Percentiles rank a stretch among this genome's conserved stretches.
Evolutionary conservation across 23 tunicate species (phyloP).

Genomic region (Styela plicata): DNA sequence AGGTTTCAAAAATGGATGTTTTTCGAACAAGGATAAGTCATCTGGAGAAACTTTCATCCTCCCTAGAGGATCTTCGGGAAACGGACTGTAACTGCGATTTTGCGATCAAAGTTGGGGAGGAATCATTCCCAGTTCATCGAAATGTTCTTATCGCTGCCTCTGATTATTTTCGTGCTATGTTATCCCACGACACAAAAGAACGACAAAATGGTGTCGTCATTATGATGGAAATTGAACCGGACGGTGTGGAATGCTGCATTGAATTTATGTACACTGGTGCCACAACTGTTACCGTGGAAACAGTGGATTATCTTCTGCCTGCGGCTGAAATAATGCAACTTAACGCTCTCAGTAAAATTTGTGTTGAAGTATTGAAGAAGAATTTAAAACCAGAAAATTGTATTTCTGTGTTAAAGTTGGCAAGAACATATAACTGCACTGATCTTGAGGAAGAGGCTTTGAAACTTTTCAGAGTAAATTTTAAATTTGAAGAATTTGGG

Average conservation of each 20-base stretch:
- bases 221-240: conserved; percentile 28
- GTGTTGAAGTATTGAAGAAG: not conserved
- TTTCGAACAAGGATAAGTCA: no score
- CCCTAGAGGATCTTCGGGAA: no score
- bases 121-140: conserved; percentile 17
- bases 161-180: conserved; percentile 34
- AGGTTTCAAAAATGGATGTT: no score
- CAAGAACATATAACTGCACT: not conserved
- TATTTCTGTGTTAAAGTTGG: not conserved
- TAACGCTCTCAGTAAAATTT: not conserved
- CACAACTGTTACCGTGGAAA: not conserved
- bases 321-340: not conserved
- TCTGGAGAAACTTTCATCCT: no score
- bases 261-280: conserved; percentile 36
- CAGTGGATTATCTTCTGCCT: not conserved
- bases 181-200: conserved; percentile 12
- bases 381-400: not conserved
- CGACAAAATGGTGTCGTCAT: conserved; percentile 1
- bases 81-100: not conserved
- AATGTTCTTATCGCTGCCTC: conserved; percentile 29
- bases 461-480: not conserved
- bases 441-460: not conserved
- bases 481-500: not conserved
- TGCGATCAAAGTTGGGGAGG: conserved; percentile 9
- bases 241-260: conserved; percentile 7